Base-by-base conservation (phyloP, 64 coral and sea anemone species). In the Platygyra sinensis region DNA sequence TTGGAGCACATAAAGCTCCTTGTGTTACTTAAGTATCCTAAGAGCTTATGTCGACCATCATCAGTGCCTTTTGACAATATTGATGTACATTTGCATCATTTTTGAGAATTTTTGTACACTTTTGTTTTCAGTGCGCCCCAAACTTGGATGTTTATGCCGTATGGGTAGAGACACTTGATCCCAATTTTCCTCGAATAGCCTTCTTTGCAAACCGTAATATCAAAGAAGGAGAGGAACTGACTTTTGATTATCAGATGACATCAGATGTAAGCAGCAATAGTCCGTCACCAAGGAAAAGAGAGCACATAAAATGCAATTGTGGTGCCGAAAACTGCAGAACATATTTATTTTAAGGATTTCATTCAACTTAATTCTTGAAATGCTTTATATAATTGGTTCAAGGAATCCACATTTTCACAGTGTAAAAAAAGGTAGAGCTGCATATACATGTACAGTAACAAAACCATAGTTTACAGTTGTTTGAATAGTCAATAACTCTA, bases 221-320 rank as follows among this genome's bases (percentile, higher is more conserved):
- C 22, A 72, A 88, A 49, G 54, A 72, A 67, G 97, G 97, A 4
- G 97, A 95, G 73, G 97, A 99, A 74, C 79, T 99, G 55, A 99
- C 97, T 19, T 99, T 99, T 89, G 97, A 99, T 77, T 99, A 99
- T 65, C 83, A 96, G 73, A 99, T 99, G 97, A 88, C 78, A 0
- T 62, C 88, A 72, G 95, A 89, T 42, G 80, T 65, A 51, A 91
- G 86, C 31, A 49, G 89, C 18, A 92, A 77, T 30, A 50, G 62
- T 67, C 0, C 87, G 7, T 88, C 90, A 15, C 89, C 93, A 60
- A 92, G 89, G 72, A 93, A 94, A 76, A 30, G 87, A 25, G 83
- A 93, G 52, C 89, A 75, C 32, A 86, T 94, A 27, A 92, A 82
- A 55, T 99, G 97, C 50, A 74, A 89, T 9, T 99, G 97, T 89